Evolutionary conservation across 2,888 invertebrate species (phyloP).

Genomic region (Machimus atricapillus): DNA sequence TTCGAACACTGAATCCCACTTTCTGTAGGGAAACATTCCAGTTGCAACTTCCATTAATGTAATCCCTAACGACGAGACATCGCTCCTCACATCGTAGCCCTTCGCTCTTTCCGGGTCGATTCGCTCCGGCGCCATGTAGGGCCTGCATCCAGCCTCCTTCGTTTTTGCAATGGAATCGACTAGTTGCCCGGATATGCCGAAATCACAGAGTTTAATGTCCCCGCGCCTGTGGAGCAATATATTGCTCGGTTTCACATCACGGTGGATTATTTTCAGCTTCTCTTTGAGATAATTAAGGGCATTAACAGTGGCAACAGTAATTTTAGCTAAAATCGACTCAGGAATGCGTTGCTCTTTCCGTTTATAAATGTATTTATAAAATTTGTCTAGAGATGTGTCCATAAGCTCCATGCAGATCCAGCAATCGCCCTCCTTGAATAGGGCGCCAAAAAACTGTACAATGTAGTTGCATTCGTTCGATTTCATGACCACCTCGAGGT

Average conservation of each 20-base stretch:
- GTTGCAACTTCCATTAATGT: conserved; percentile 97
- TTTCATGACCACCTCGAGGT: conserved; percentile 97
- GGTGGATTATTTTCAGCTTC: conserved; percentile 95
- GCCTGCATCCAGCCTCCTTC: conserved; percentile 96
- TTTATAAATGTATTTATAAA: conserved; percentile 94
- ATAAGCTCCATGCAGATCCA: conserved; percentile 99
- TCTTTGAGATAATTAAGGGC: conserved; percentile 98
- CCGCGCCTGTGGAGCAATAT: conserved; percentile 93
- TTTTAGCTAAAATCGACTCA: conserved; percentile 93
- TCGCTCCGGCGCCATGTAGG: conserved; percentile 99
- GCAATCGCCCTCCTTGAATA: conserved; percentile 97
- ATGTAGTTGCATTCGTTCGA: conserved; percentile 96
- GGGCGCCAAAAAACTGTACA: conserved; percentile 97
- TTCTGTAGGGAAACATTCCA: conserved; percentile 95
- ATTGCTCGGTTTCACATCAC: conserved; percentile 99
- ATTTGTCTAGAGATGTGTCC: conserved; percentile 96
- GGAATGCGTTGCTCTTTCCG: conserved; percentile 88
- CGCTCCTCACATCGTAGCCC: conserved; percentile 95
- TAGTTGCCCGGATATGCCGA: conserved; percentile 97
- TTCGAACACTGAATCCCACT: conserved; percentile 98
- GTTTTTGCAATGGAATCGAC: conserved; percentile 98
- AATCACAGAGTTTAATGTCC: conserved; percentile 98
- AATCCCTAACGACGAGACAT: conserved; percentile 99
- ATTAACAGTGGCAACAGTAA: conserved; percentile 95
- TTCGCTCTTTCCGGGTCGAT: conserved; percentile 92